A percentile compares a stretch with the other conserved stretches of the same genome.
phyloP scores from a whole-genome alignment of 2,888 invertebrate species.

The Ichneumoninae sp. region DNA sequence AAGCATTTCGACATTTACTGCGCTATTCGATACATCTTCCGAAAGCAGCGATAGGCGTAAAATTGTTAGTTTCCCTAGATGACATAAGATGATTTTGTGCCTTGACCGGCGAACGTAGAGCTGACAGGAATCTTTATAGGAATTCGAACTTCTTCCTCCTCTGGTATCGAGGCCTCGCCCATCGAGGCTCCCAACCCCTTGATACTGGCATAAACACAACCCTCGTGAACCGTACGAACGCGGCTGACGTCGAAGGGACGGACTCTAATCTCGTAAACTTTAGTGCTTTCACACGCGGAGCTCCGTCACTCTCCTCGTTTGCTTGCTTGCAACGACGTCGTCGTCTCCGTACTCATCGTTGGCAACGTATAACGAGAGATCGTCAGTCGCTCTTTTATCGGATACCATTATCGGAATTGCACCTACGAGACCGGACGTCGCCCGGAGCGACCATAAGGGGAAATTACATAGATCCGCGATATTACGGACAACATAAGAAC shows the following conservation, averaged over 20 bases:
- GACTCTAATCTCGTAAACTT: conserved; percentile 49
- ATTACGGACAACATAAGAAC: conserved; percentile 32
- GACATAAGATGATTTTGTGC: not conserved
- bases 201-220: not conserved
- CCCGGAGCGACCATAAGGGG: not conserved
- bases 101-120: conserved; percentile 1
- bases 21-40: conserved; percentile 2
- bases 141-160: not conserved
- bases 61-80: conserved; percentile 10
- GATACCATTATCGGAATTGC: conserved; percentile 58
- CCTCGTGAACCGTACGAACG: conserved; percentile 11
- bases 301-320: not conserved
- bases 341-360: conserved; percentile 15
- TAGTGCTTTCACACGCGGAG: conserved; percentile 33
- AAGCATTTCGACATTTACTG: not conserved
- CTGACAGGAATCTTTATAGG: conserved; percentile 6
- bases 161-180: conserved; percentile 1
- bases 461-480: conserved; percentile 22
- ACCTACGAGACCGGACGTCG: conserved; percentile 33
- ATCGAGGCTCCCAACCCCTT: conserved; percentile 17
- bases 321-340: conserved; percentile 19
- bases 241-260: conserved; percentile 19
- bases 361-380: conserved; percentile 30
- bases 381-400: conserved; percentile 48
- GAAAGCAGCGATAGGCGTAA: not conserved